Evolutionary conservation across 2,113 vertebrate species (phyloP).

Genomic region (Rhabdornis inornatus): DNA sequence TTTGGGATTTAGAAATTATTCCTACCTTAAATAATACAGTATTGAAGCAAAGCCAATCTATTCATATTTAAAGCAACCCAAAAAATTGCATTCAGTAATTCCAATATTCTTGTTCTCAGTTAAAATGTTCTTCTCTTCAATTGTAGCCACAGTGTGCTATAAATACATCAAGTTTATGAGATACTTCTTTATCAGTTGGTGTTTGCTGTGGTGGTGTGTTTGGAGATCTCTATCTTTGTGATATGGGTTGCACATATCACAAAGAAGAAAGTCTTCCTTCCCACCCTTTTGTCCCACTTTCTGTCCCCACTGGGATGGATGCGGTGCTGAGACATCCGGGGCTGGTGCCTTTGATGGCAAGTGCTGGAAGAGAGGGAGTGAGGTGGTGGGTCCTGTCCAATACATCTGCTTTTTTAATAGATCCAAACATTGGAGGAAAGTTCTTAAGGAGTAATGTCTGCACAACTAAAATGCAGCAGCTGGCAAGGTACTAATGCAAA

Average conservation of each 20-base stretch:
- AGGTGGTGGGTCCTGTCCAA: background rate
- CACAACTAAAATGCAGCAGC: background rate
- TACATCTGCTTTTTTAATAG: background rate
- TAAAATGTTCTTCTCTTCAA: background rate
- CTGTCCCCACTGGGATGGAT: background rate
- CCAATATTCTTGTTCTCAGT: background rate
- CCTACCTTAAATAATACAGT: background rate
- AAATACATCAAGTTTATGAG: background rate
- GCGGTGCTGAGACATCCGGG: rapidly evolving
- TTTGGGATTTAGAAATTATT: background rate
- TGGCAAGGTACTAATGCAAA: background rate
- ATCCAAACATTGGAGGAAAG: background rate
- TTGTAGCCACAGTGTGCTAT: background rate
- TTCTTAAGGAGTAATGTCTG: background rate
- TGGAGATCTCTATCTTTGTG: background rate
- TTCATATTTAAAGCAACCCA: background rate
- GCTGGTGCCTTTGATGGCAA: background rate
- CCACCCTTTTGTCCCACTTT: background rate
- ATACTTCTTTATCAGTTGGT: background rate
- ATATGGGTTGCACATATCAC: background rate
- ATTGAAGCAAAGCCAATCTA: background rate
- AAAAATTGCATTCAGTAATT: background rate
- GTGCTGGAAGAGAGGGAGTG: background rate
- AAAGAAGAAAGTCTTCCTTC: too few species aligned
- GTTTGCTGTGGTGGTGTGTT: background rate